phyloP scores from a whole-genome alignment of 2,797 vertebrate species.

The Ammospiza maritima region DNA sequence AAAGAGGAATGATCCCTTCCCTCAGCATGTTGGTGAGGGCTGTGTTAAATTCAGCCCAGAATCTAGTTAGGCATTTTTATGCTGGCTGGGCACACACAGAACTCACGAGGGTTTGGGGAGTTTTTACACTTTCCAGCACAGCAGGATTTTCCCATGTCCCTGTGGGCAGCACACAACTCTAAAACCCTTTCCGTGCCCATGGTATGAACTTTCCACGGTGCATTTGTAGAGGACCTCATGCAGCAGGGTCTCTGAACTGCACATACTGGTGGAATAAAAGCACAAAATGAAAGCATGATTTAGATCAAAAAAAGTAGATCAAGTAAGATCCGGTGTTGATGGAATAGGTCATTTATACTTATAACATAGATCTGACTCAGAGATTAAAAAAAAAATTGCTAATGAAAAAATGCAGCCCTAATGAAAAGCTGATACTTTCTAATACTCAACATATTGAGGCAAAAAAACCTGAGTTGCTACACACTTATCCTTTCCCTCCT shows the following conservation, averaged over 20 bases:
- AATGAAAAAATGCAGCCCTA: not conserved
- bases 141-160: not conserved
- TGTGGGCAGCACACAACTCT: not conserved
- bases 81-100: not conserved
- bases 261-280: not conserved
- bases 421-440: not conserved
- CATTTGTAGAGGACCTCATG: not conserved
- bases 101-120: not conserved
- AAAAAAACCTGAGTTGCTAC: not conserved
- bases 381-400: not conserved
- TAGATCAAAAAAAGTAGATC: not conserved
- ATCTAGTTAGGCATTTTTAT: not conserved
- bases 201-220: not conserved
- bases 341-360: not conserved
- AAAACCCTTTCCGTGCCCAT: not conserved
- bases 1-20: not conserved
- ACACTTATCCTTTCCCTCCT: not conserved
- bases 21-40: not conserved
- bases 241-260: not conserved
- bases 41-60: not conserved
- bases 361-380: not conserved
- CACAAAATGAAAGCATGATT: not conserved
- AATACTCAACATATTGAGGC: not conserved
- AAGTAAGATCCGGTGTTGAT: not conserved
- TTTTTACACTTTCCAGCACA: not conserved